Evolutionary conservation across 1,140 invertebrate genomes (phyloP).

Genomic region (Hyles vespertilio): DNA sequence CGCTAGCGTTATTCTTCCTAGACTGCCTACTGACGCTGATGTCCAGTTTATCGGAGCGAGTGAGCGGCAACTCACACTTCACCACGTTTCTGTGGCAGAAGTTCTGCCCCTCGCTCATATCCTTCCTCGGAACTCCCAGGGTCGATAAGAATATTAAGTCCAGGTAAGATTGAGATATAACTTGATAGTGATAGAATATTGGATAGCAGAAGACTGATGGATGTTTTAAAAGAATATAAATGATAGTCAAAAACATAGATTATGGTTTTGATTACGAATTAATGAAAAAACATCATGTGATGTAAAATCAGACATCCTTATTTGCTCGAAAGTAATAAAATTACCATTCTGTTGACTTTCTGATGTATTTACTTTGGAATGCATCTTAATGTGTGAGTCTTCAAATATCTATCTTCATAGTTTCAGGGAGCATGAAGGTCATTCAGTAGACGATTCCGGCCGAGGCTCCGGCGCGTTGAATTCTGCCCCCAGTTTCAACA

Average conservation of each 20-base stretch:
- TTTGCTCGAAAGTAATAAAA: too few species aligned
- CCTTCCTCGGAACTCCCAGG: constrained; percentile 84
- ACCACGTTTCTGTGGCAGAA: constrained; percentile 94
- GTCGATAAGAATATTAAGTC: constrained; percentile 84
- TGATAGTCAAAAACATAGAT: not conserved
- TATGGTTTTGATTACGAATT: not conserved
- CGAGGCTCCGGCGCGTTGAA: constrained; percentile 84
- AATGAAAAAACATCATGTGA: not conserved
- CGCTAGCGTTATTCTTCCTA: constrained; percentile 84
- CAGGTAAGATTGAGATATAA: constrained; percentile 41
- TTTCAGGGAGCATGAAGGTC: constrained; percentile 75
- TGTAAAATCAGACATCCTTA: too few species aligned
- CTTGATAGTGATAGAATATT: not conserved
- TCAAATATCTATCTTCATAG: not conserved
- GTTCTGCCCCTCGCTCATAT: constrained; percentile 91
- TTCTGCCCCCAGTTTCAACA: constrained; percentile 84
- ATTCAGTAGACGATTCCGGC: constrained; percentile 77
- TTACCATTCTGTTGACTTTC: too few species aligned
- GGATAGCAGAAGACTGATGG: not conserved
- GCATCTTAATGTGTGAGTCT: too few species aligned
- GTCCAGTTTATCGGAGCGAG: constrained; percentile 86
- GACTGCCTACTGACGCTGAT: constrained; percentile 92
- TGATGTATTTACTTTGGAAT: too few species aligned
- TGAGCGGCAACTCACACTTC: constrained; percentile 88
- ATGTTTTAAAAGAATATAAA: not conserved